Base-by-base conservation (phyloP, 2,797 vertebrate species). In the Lepus oiostolus region DNA sequence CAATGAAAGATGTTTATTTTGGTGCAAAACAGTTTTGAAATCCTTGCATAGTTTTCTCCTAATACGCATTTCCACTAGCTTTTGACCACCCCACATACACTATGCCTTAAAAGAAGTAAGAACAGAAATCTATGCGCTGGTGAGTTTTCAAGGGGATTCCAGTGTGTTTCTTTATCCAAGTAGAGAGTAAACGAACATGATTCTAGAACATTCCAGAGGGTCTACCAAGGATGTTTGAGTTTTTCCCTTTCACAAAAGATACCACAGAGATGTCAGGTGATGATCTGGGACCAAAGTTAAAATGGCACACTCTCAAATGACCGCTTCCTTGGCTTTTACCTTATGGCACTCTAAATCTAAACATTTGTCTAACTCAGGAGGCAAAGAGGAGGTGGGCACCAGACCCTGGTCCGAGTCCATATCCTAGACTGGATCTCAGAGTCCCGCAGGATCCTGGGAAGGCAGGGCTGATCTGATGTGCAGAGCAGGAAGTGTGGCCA, bases 91-190 rank as follows among this genome's bases (percentile, higher is more conserved):
- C 42, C 42, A 47, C 42, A 47, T 47, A 47, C 42, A 47, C 4
- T 1, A 17, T 47, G 12, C 54, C 75, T 75, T 65, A 47, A 47
- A 47, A 47, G 42, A 58, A 91, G 67, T 38, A 63, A 72, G 30
- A 63, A 62, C 22, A 63, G 32, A 72, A 90, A 85, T 62, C 13
- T 7, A 71, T 47, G 86, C 85, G 71, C 83, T 14, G 9, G 30
- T 13, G 47, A 80, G 82, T 76, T 93, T 84, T 85, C 89, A 86
- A 24, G 26, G n/a, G n/a, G 62, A 47, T 86, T n/a, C 28, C 35
- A 24, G 17, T 14, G 82, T 2, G 0, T 32, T n/a, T 86, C 58
- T 92, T 88, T 79, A 82, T n/a, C n/a, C 50, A 68, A 28, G 22
- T 5, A 47, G 63, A 47, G 5, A 58, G 19, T 38, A 58, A 90